A percentile compares a stretch with the other conserved stretches of the same genome.
Evolutionary conservation across 2,888 invertebrate genomes (phyloP).

Genomic region (Pyrochroa serraticornis): DNA sequence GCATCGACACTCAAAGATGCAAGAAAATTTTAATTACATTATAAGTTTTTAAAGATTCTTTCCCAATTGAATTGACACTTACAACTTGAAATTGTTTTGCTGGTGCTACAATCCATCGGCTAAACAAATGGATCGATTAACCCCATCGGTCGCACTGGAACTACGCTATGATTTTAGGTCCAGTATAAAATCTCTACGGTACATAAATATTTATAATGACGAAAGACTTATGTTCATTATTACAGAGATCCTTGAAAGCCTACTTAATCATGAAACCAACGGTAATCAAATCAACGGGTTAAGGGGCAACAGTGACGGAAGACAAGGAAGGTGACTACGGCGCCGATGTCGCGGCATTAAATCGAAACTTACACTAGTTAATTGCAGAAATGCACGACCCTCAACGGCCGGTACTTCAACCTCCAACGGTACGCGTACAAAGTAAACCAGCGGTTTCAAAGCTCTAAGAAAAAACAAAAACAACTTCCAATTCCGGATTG

Average conservation of each 20-base stretch:
- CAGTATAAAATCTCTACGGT: slow-evolving; percentile 57
- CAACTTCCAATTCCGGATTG: too few relatives aligned
- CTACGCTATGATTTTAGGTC: slow-evolving; percentile 44
- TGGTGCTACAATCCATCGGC: slow-evolving; percentile 43
- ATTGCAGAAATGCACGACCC: too few relatives aligned
- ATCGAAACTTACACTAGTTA: too few relatives aligned
- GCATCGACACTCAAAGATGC: slow-evolving; percentile 57
- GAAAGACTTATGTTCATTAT: slow-evolving; percentile 54
- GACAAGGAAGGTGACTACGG: slow-evolving; percentile 32
- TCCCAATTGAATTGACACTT: slow-evolving; percentile 55
- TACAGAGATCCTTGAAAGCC: slow-evolving; percentile 57
- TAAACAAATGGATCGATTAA: slow-evolving; percentile 18
- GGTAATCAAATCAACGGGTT: slow-evolving; percentile 18
- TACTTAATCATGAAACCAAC: slow-evolving; percentile 34
- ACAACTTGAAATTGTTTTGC: slow-evolving; percentile 47
- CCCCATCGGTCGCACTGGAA: slow-evolving; percentile 36
- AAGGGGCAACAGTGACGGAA: slow-evolving; percentile 33
- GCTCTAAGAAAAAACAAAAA: too few relatives aligned
- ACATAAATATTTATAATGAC: slow-evolving; percentile 51
- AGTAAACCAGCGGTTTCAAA: too few relatives aligned
- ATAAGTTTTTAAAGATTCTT: slow-evolving; percentile 42
- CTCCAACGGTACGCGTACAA: too few relatives aligned
- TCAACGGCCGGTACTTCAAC: too few relatives aligned
- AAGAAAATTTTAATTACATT: slow-evolving; percentile 44
- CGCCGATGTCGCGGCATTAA: too few relatives aligned